These are phyloP conservation scores for Eleginops maclovinus DNA, from an alignment of 2,113 vertebrate species.

Conservation along the genomic window DNA sequence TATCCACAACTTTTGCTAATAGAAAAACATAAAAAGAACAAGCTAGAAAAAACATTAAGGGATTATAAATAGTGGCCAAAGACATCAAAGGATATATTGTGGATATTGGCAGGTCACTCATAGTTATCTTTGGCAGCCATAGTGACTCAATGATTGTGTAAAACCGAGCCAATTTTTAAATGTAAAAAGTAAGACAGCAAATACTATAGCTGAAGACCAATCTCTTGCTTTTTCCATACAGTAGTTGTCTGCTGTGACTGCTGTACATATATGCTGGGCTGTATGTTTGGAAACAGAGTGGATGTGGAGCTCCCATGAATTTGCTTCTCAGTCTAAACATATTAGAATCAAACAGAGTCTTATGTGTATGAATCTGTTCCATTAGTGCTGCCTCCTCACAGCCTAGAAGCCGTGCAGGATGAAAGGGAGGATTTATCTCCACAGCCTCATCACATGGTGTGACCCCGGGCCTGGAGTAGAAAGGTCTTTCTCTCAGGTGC, in stretches of 20 bases:
- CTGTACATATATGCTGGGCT: neutral
- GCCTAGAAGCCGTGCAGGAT: slow-evolving; percentile 48
- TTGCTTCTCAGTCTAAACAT: slow-evolving; percentile 30
- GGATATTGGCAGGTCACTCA: too few species aligned
- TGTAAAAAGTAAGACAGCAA: neutral
- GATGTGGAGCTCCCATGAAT: slow-evolving; percentile 22
- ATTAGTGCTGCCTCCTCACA: slow-evolving; percentile 48
- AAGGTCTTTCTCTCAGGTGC: slow-evolving; percentile 69
- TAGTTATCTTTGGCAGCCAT: too few species aligned
- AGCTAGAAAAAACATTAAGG: neutral
- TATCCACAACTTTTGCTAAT: too few species aligned
- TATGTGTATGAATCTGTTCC: slow-evolving; percentile 48
- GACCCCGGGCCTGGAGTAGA: slow-evolving; percentile 68
- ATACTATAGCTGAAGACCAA: neutral
- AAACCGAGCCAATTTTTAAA: neutral
- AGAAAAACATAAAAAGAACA: too few species aligned
- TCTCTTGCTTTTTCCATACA: neutral
- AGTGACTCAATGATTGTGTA: too few species aligned
- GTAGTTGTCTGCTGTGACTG: neutral
- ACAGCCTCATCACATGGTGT: slow-evolving; percentile 66
- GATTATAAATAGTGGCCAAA: neutral
- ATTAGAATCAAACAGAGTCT: slow-evolving; percentile 53
- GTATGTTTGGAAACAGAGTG: slow-evolving; percentile 9
- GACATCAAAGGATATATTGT: neutral
- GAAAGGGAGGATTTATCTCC: slow-evolving; percentile 70